Evolutionary conservation across 2,113 vertebrate genomes (phyloP).

Genomic region (Spea multiplicata): DNA sequence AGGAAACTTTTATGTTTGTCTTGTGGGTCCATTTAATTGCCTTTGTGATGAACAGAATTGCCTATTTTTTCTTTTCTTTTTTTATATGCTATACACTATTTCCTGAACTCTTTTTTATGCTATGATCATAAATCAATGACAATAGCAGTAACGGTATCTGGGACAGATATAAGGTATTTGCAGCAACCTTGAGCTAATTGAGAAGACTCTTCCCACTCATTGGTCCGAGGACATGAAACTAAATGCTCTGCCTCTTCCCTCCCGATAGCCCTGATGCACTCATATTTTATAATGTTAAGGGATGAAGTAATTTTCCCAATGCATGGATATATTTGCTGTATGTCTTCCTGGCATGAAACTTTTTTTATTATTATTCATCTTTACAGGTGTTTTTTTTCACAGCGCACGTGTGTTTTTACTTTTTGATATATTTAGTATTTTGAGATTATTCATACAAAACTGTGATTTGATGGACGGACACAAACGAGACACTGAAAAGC

Average conservation of each 20-base stretch:
- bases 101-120: slow-evolving; percentile 39
- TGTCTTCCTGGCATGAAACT: neutral
- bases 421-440: too few species aligned
- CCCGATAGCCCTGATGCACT: slow-evolving; percentile 6
- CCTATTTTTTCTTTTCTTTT: slow-evolving; percentile 24
- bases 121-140: slow-evolving; percentile 49
- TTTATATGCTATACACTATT: slow-evolving; percentile 36
- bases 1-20: slow-evolving; percentile 33
- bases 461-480: too few species aligned
- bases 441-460: too few species aligned
- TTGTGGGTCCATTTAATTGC: slow-evolving; percentile 31
- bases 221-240: slow-evolving; percentile 37
- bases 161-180: slow-evolving; percentile 46
- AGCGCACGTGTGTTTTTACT: too few species aligned
- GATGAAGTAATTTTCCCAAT: slow-evolving; percentile 28
- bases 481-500: too few species aligned
- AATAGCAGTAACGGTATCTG: slow-evolving; percentile 45
- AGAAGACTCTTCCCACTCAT: slow-evolving; percentile 41
- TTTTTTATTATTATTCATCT: neutral
- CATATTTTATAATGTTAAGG: slow-evolving; percentile 41
- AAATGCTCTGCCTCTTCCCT: neutral
- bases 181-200: slow-evolving; percentile 49
- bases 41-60: slow-evolving; percentile 24
- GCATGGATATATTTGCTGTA: slow-evolving; percentile 1
- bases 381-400: too few species aligned